Base-by-base conservation (phyloP, 2,113 vertebrate species). In the Vanacampus margaritifer region DNA sequence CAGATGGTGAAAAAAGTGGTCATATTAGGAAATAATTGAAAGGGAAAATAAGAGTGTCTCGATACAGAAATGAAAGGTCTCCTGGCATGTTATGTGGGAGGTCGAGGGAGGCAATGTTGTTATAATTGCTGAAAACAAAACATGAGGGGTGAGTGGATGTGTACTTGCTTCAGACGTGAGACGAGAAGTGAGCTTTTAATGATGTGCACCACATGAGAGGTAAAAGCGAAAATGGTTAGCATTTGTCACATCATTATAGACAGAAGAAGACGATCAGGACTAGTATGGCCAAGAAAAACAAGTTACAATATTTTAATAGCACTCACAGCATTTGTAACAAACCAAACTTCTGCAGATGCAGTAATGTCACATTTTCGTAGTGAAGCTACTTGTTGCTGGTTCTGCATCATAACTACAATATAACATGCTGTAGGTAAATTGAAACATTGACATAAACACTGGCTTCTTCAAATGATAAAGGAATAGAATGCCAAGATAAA, bases 121-220 rank as follows among this genome's bases (percentile, higher is more conserved):
- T 57, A 68, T 35, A 11, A 35, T 43, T 74, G 59, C 9, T 14
- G 1, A 72, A 67, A 57, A 37, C 12, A 59, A 58, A 67, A 60
- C 3, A 35, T 24, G 37, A 64, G 10, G 8, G 4, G 13, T 16
- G 5, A 64, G 51, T 28, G 53, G n/a, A 74, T 58, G 24, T 14
- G 7, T 17, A 48, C 21, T 64, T 45, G 1, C 45, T 17, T 50
- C 2, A 39, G 48, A 21, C 41, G 8, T 0, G 65, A 63, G 50
- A 46, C 11, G 36, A 21, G 61, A 72, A 67, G 37, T 6, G 16
- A 64, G n/a, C 19, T 19, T 58, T 11, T 66, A 35, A 57, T 43
- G 28, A 72, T 64, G 48, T 53, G 9, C 24, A 17, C 36, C 21
- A 35, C 36, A 32, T 8, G 23, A 23, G 37, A 43, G 37, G 23